Evolutionary conservation across 2,797 vertebrate species (phyloP), one percentile per base, ranked within the genome.

Genomic region (Characodon lateralis): DNA sequence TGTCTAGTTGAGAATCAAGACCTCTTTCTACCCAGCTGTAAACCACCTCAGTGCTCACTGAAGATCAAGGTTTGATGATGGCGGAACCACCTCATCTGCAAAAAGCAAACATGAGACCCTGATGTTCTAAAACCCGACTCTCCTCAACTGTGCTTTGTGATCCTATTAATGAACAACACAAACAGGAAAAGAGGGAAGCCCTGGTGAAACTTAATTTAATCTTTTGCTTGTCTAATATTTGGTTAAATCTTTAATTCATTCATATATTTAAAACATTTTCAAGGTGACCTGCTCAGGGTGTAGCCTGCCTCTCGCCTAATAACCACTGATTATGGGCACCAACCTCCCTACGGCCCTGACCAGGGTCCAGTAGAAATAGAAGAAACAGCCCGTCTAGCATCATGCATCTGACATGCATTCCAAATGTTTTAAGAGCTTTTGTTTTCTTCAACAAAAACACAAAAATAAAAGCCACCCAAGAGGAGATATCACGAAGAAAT

Each of bases 261-360:
- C 24, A 69, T 69, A 48, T 69, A 7, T n/a, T 5, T 69, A n/a
- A 46, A 69, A 69, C 41, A 16, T 69, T 48, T 69, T 70, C 65
- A 46, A 70, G 26, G n/a, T 70, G 24, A 26, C 43, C 6, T 69
- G 41, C 66, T 24, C 39, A n/a, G 41, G 41, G 22, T 41, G 24
- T n/a, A 46, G 18, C 65, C 10, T 24, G 22, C 22, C 66, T 31
- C 9, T n/a, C 31, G 9, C 31, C 20, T 43, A 69, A 43, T 46
- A 7, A 46, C 5, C 66, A 69, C 22, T 69, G 13, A 69, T 43
- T 46, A n/a, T 58, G 24, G 55, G 55, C 55, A 20, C 66, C 24
- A n/a, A 14, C 12, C 41, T 20, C 24, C 12, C 66, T n/a, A 6
- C 7, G 24, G 14, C 43, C 43, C 41, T 69, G 24, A 69, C 12